phyloP scores from a whole-genome alignment of 2,113 vertebrate genomes.

The Astatotilapia flaviijosephi region DNA sequence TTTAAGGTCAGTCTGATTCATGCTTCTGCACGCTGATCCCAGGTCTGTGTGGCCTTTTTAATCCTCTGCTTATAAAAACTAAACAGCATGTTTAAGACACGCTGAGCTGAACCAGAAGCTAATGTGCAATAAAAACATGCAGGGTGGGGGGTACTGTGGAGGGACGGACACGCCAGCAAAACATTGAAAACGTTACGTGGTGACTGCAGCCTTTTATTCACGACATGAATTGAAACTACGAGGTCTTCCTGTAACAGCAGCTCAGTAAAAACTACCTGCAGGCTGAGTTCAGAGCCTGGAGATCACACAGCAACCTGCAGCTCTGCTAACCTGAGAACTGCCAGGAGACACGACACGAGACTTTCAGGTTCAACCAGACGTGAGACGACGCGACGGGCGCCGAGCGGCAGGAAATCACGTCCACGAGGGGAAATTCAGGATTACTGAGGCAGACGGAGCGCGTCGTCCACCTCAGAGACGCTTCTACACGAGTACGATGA shows the following conservation, averaged over 20 bases:
- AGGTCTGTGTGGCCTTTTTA: neutral
- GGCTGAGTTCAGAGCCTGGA: neutral
- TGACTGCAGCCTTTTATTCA: neutral
- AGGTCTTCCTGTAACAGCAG: neutral
- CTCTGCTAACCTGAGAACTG: neutral
- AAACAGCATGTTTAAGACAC: neutral
- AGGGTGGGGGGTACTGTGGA: accelerated
- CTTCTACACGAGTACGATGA: neutral
- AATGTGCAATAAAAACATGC: neutral
- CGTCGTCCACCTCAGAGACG: neutral
- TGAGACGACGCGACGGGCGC: accelerated
- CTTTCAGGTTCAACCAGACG: neutral
- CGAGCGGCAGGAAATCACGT: neutral
- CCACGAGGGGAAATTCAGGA: neutral
- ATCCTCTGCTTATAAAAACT: neutral
- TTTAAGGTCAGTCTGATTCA: neutral
- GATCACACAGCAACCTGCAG: neutral
- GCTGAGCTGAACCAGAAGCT: neutral
- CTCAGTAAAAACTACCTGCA: neutral
- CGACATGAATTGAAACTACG: neutral
- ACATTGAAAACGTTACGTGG: neutral
- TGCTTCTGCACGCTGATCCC: neutral
- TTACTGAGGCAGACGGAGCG: neutral
- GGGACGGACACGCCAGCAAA: neutral
- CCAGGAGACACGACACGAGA: neutral